A percentile compares a stretch with the other conserved stretches of the same genome.
phyloP scores from a whole-genome alignment of 1,140 invertebrate species.

The Ostrea edulis region DNA sequence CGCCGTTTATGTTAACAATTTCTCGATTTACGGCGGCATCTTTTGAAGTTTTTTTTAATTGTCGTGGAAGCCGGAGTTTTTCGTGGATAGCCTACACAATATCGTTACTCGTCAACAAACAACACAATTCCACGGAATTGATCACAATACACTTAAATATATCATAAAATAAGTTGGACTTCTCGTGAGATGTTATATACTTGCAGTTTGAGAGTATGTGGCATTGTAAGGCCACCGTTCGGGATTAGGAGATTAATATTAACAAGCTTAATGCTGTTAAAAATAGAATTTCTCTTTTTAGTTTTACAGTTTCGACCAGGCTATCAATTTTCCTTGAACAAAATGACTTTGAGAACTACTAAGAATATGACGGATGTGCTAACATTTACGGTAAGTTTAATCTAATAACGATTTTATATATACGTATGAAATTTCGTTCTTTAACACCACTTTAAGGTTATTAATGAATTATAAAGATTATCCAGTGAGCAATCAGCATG shows the following conservation, averaged over 20 bases:
- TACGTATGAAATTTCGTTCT: no score
- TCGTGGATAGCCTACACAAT: not conserved
- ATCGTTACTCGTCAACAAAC: not conserved
- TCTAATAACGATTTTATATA: no score
- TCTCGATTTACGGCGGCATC: not conserved
- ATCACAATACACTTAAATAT: not conserved
- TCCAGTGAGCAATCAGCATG: no score
- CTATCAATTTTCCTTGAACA: not conserved
- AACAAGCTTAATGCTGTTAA: not conserved
- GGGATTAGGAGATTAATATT: slow-evolving; percentile 8
- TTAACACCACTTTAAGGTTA: no score
- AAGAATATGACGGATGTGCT: no score
- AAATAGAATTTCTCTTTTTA: not conserved
- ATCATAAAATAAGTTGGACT: not conserved
- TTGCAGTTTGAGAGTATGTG: not conserved
- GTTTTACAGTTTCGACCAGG: not conserved
- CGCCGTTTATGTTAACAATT: not conserved
- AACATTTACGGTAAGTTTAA: no score
- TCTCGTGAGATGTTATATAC: not conserved
- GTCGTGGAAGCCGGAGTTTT: not conserved
- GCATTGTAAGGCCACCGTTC: not conserved
- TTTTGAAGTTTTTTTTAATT: not conserved
- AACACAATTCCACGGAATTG: not conserved
- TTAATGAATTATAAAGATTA: no score
- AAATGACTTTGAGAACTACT: not conserved